Evolutionary conservation across 2,888 invertebrate species (phyloP).

Genomic region (Xanthia togata): DNA sequence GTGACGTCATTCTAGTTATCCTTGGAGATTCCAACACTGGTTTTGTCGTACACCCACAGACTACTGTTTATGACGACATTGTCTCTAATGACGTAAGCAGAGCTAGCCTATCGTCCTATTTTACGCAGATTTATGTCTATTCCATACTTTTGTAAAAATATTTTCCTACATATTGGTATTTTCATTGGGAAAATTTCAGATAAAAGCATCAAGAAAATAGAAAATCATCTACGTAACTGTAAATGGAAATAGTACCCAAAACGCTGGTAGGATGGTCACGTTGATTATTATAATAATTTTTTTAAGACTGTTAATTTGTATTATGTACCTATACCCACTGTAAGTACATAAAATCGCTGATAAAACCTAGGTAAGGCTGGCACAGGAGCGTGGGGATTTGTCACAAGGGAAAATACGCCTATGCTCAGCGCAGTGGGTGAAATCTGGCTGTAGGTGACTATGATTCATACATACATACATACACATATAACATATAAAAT

Average conservation of each 20-base stretch:
- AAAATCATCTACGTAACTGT: neutral
- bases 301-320: neutral
- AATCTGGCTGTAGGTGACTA: no score
- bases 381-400: neutral
- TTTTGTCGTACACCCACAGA: constrained; percentile 23
- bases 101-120: neutral
- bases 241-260: neutral
- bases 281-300: neutral
- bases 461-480: neutral
- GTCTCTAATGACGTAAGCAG: constrained; percentile 3
- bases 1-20: constrained; percentile 21
- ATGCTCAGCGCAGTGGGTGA: no score
- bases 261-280: no score
- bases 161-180: neutral
- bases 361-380: neutral
- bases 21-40: constrained; percentile 1
- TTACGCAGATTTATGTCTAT: neutral
- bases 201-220: no score
- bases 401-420: neutral
- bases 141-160: neutral
- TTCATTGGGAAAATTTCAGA: no score
- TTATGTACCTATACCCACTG: neutral
- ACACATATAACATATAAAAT: neutral
- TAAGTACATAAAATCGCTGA: neutral
- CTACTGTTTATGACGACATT: constrained; percentile 10